Percentiles rank a stretch among this genome's conserved stretches.
phyloP scores from a whole-genome alignment of 2,113 vertebrate species.

The Chinchilla lanigera region DNA sequence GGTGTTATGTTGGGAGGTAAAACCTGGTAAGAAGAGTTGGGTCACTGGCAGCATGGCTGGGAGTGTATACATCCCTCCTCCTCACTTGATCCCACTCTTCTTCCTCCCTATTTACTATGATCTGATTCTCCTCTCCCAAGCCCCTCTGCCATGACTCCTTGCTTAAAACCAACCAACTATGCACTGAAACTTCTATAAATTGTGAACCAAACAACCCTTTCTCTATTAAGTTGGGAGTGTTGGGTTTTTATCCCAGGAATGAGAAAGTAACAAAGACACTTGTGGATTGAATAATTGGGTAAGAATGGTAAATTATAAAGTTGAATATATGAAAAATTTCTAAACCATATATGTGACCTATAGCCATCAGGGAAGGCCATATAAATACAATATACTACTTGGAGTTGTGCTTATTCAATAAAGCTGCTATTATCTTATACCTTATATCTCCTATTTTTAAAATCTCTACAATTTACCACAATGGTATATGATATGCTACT shows the following conservation, averaged over 20 bases:
- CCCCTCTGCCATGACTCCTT: neutral
- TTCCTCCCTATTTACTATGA: neutral
- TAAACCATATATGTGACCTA: neutral
- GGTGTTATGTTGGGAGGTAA: neutral
- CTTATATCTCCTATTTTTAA: neutral
- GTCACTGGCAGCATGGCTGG: neutral
- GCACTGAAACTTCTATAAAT: neutral
- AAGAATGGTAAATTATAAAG: neutral
- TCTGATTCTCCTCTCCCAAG: neutral
- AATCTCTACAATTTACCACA: neutral
- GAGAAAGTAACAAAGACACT: neutral
- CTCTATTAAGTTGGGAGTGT: neutral
- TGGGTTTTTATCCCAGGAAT: neutral
- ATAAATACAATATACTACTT: neutral
- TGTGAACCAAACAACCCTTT: neutral
- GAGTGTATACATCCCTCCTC: neutral
- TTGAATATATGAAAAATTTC: neutral
- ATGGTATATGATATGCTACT: neutral
- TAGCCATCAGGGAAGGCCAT: neutral
- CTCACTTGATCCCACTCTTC: neutral
- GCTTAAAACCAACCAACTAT: neutral
- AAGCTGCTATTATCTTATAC: neutral
- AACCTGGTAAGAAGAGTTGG: neutral
- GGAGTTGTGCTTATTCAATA: neutral
- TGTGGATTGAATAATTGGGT: neutral